Percentiles rank a stretch among this genome's conserved stretches.
Evolutionary conservation across 2,797 vertebrate species (phyloP).

Genomic region (Thunnus albacares): DNA sequence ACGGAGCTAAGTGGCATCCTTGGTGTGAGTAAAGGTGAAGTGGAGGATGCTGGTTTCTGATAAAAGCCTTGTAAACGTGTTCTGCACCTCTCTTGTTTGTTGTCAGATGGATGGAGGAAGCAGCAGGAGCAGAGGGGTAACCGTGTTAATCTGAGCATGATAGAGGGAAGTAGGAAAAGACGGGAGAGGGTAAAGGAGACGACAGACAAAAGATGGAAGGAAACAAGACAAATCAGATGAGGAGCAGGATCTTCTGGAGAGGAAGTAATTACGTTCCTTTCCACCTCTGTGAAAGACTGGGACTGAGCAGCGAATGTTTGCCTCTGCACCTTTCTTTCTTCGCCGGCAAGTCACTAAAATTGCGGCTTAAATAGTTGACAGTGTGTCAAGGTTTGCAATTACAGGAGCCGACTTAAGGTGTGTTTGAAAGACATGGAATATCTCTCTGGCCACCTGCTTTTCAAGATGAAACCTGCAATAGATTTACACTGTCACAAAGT

Average conservation of each 20-base stretch:
- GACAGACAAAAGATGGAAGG: constrained; percentile 37
- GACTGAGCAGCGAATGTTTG: constrained; percentile 56
- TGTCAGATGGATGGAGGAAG: constrained; percentile 27
- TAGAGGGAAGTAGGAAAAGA: constrained; percentile 13
- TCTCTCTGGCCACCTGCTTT: constrained; percentile 56
- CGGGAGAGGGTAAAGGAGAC: constrained; percentile 3
- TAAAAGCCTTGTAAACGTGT: constrained; percentile 2
- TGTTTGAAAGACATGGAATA: constrained; percentile 35
- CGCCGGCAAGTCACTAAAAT: constrained; percentile 55
- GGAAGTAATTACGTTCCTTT: constrained; percentile 57
- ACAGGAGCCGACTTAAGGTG: constrained; percentile 37
- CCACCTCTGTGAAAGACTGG: constrained; percentile 38
- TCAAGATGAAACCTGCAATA: constrained; percentile 40
- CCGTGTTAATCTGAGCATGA: constrained; percentile 35
- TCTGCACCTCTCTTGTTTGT: background rate
- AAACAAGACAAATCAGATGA: constrained; percentile 55
- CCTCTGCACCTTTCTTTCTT: constrained; percentile 48
- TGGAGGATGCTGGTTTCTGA: constrained; percentile 11
- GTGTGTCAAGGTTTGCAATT: constrained; percentile 55
- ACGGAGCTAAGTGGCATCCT: constrained; percentile 10
- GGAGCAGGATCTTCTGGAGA: constrained; percentile 22
- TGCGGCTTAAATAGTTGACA: constrained; percentile 67
- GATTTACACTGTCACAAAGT: constrained; percentile 23
- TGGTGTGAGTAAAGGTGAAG: constrained; percentile 18
- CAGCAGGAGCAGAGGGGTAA: constrained; percentile 14